Percentiles rank a stretch among this genome's conserved stretches.
These are phyloP conservation scores for Hemicentrotus pulcherrimus DNA, from an alignment of 35 echinoderm and acorn worm genomes.

Conservation along the genomic window DNA sequence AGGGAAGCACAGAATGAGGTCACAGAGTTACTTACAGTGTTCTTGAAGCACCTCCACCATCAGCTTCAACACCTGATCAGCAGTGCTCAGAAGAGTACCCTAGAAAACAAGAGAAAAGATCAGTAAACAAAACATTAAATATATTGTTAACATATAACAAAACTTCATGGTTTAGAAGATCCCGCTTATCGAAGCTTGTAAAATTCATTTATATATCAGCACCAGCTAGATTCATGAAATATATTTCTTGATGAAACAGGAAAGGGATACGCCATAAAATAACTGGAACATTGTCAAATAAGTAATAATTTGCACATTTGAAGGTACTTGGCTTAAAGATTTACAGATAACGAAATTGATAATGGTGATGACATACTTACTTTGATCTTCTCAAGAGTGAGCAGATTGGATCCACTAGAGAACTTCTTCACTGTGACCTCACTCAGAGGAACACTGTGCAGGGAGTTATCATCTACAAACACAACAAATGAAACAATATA, in stretches of 20 bases:
- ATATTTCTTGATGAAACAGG: too few species aligned
- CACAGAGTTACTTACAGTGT: constrained; percentile 65
- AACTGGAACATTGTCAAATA: too few species aligned
- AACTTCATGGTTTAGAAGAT: neutral
- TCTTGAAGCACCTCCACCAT: constrained; percentile 86
- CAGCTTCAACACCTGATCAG: constrained; percentile 78
- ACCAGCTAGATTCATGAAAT: too few species aligned
- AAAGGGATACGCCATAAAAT: too few species aligned
- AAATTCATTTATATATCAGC: too few species aligned
- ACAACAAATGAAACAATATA: neutral
- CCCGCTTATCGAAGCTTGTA: too few species aligned
- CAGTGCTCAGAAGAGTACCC: constrained; percentile 80
- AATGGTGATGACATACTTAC: constrained; percentile 31
- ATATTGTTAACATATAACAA: neutral
- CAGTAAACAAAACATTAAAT: neutral
- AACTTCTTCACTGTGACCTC: constrained; percentile 84
- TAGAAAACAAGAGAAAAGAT: constrained; percentile 35
- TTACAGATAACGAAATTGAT: neutral
- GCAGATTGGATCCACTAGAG: constrained; percentile 71
- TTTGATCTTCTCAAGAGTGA: constrained; percentile 90
- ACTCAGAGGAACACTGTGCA: constrained; percentile 75
- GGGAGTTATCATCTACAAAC: constrained; percentile 72
- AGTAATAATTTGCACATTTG: too few species aligned
- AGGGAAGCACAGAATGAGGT: neutral
- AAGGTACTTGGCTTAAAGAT: too few species aligned